Evolutionary conservation across 2,113 vertebrate genomes (phyloP).

Genomic region (Gnathonemus echidnorhynchus): DNA sequence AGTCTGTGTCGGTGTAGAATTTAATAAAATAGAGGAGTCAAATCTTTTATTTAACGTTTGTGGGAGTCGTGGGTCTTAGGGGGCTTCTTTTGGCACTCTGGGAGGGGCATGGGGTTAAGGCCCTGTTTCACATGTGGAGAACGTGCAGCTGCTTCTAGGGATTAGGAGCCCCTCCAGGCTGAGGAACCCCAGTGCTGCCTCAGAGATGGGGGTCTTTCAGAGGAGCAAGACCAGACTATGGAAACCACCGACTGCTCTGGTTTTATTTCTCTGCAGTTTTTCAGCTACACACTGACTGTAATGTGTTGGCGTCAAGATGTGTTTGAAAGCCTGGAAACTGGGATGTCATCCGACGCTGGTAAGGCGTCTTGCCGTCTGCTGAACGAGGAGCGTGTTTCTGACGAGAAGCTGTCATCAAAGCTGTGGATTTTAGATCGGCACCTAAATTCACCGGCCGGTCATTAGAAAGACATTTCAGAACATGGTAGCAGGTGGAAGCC

Average conservation of each 20-base stretch:
- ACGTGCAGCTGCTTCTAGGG: neutral
- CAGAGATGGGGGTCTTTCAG: neutral
- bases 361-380: neutral
- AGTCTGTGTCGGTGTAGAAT: neutral
- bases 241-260: neutral
- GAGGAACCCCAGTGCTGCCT: neutral
- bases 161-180: neutral
- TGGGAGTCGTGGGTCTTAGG: neutral
- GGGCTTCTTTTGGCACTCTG: neutral
- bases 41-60: neutral
- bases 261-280: neutral
- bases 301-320: neutral
- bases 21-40: neutral
- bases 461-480: constrained; percentile 49
- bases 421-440: neutral
- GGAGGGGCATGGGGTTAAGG: neutral
- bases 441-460: constrained; percentile 26
- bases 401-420: constrained; percentile 3
- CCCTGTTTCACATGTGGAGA: neutral
- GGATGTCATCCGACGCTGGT: neutral
- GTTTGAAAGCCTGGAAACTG: constrained; percentile 9
- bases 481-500: constrained; percentile 50
- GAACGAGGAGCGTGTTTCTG: neutral
- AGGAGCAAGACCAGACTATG: neutral
- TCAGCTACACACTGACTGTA: neutral